These are phyloP conservation scores for Salvator merianae DNA, from an alignment of 2,113 vertebrate species.

Conservation along the genomic window DNA sequence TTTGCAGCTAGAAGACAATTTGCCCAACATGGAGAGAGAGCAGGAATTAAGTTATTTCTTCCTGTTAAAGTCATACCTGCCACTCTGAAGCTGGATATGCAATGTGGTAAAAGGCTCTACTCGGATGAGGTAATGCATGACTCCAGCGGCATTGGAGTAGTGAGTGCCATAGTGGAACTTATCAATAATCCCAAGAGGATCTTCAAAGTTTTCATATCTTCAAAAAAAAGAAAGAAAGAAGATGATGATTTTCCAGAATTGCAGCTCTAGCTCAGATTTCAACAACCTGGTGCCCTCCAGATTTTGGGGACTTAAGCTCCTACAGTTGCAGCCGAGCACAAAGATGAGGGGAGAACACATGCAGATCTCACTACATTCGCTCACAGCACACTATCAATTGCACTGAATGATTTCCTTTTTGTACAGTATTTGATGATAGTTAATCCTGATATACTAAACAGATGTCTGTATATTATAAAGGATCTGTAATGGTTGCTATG, in stretches of 20 bases:
- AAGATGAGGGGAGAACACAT: no score
- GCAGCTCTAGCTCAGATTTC: not conserved
- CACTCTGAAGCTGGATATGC: conserved; percentile 97
- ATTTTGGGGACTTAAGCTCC: no score
- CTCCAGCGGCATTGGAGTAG: conserved; percentile 96
- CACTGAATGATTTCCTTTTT: not conserved
- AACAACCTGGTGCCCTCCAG: not conserved
- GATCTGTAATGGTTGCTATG: not conserved
- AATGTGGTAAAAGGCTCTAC: conserved; percentile 95
- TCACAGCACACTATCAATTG: not conserved
- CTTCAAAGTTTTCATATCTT: conserved; percentile 95
- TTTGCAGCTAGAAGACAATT: not conserved
- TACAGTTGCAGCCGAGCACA: no score
- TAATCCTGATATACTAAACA: not conserved
- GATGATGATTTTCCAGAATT: conserved; percentile 6
- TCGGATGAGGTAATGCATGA: conserved; percentile 96
- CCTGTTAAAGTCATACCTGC: conserved; percentile 78
- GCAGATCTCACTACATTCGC: not conserved
- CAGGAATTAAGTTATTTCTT: not conserved
- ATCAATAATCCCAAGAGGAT: conserved; percentile 93
- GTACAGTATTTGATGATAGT: not conserved
- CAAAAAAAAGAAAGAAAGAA: not conserved
- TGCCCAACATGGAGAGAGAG: not conserved
- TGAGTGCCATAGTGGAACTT: conserved; percentile 97
- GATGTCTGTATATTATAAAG: not conserved